A percentile compares a stretch with the other conserved stretches of the same genome.
Evolutionary conservation across 1,140 invertebrate species (phyloP).

Genomic region (Melanaphis sacchari): DNA sequence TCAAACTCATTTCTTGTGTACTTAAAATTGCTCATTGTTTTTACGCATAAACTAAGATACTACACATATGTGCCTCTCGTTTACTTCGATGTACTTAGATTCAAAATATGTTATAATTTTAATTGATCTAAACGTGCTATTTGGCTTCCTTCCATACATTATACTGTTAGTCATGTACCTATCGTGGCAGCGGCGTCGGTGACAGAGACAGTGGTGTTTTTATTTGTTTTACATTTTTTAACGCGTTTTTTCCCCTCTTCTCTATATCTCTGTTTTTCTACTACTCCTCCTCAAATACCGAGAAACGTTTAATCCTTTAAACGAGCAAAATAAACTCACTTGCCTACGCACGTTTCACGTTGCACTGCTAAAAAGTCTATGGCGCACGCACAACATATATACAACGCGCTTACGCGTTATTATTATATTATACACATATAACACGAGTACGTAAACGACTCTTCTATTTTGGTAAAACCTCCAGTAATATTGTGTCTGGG

Average conservation of each 20-base stretch:
- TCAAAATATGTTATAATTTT: not conserved
- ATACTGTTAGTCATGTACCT: not conserved
- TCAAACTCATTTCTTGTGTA: too few species aligned
- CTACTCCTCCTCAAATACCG: not conserved
- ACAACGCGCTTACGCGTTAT: not conserved
- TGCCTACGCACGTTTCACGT: not conserved
- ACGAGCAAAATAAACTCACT: not conserved
- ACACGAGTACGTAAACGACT: not conserved
- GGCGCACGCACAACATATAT: not conserved
- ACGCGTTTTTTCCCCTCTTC: not conserved
- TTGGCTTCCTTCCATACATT: not conserved
- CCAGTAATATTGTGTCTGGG: constrained; percentile 42
- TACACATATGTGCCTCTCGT: too few species aligned
- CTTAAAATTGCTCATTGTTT: too few species aligned
- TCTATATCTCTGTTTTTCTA: not conserved
- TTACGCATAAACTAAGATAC: too few species aligned
- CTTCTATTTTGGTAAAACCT: constrained; percentile 30
- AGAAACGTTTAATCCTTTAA: constrained; percentile 37
- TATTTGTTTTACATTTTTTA: not conserved
- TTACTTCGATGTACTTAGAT: too few species aligned
- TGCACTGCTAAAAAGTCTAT: not conserved
- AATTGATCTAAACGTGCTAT: not conserved
- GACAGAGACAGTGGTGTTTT: not conserved
- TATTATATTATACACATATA: not conserved
- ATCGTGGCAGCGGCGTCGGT: too few species aligned